A percentile compares a stretch with the other conserved stretches of the same genome.
phyloP scores from a whole-genome alignment of 2,113 vertebrate genomes.

The Menidia beryllina region DNA sequence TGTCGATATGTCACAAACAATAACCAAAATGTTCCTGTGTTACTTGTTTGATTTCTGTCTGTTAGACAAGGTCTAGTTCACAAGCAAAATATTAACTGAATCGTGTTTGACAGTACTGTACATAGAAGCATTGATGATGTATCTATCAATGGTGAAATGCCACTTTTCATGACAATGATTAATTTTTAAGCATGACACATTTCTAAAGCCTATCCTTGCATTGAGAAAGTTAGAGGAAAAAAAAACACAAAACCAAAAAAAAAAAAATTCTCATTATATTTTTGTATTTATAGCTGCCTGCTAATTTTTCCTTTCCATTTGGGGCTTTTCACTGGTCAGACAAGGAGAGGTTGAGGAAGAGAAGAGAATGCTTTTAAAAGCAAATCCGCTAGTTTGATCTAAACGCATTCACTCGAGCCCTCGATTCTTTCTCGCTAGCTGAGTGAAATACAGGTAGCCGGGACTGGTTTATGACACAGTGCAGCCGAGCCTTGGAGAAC shows the following conservation, averaged over 20 bases:
- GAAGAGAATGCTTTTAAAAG: slow-evolving; percentile 10
- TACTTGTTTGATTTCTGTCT: slow-evolving; percentile 81
- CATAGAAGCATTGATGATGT: slow-evolving; percentile 79
- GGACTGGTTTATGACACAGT: slow-evolving; percentile 36
- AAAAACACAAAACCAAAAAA: slow-evolving; percentile 35
- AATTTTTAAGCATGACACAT: slow-evolving; percentile 93
- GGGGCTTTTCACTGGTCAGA: slow-evolving; percentile 30
- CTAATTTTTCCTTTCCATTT: slow-evolving; percentile 52
- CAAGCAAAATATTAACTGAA: slow-evolving; percentile 60
- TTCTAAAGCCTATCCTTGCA: slow-evolving; percentile 88
- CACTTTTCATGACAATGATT: slow-evolving; percentile 89
- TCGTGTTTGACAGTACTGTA: slow-evolving; percentile 75
- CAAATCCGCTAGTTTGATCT: slow-evolving; percentile 14
- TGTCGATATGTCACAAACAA: slow-evolving; percentile 89
- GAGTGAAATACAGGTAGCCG: slow-evolving; percentile 30
- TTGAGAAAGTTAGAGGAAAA: slow-evolving; percentile 73
- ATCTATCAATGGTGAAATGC: slow-evolving; percentile 89
- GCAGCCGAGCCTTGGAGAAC: slow-evolving; percentile 21
- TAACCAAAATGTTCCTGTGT: slow-evolving; percentile 92
- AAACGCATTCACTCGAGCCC: slow-evolving; percentile 1
- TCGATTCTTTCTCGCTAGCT: slow-evolving; percentile 21
- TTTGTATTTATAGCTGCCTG: slow-evolving; percentile 74
- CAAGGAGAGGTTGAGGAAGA: slow-evolving; percentile 8
- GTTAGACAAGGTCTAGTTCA: slow-evolving; percentile 75
- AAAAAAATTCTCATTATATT: slow-evolving; percentile 69